These are phyloP conservation scores for Ophonus ardosiacus DNA, from an alignment of 2,888 invertebrate species.

Conservation along the genomic window DNA sequence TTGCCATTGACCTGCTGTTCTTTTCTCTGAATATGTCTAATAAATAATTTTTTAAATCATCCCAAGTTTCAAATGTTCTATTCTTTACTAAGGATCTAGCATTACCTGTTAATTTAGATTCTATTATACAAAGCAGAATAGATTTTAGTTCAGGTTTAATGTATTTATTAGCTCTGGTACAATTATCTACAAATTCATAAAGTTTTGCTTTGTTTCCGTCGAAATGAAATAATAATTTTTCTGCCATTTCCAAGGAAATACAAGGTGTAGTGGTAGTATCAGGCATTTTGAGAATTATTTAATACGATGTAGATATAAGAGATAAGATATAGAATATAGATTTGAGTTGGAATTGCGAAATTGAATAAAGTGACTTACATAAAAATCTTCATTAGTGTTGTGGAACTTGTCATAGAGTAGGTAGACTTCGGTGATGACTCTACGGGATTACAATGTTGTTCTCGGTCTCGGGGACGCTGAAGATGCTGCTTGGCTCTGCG, in stretches of 20 bases:
- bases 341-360: no score
- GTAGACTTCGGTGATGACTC: no score
- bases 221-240: neutral
- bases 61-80: conserved; percentile 65
- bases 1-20: conserved; percentile 69
- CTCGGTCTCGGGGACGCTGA: no score
- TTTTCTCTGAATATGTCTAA: conserved; percentile 66
- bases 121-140: conserved; percentile 65
- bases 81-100: conserved; percentile 65
- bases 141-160: neutral
- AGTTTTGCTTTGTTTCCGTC: neutral
- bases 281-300: no score
- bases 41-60: conserved; percentile 64
- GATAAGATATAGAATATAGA: no score
- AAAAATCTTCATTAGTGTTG: no score
- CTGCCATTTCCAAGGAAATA: neutral
- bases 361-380: no score
- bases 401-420: no score
- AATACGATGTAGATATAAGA: no score
- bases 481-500: no score
- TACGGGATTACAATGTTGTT: no score
- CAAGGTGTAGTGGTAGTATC: no score
- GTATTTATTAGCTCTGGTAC: neutral
- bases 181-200: neutral
- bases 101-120: conserved; percentile 66